Conservation (phyloP, 2,113 vertebrate species). For the Notothenia rossii region DNA sequence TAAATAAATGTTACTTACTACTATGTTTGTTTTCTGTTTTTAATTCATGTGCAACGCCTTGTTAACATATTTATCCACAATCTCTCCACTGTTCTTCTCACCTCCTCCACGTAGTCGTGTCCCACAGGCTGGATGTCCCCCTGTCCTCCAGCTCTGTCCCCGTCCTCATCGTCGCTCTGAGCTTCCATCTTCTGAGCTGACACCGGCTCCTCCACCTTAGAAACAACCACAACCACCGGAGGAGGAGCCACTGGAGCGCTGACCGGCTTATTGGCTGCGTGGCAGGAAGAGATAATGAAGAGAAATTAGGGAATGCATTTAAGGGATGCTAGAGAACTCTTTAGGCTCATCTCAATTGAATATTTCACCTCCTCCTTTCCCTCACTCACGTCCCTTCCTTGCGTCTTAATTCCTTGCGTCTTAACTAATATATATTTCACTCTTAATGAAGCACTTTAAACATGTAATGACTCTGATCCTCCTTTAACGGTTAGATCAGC, state of each 20-base stretch:
- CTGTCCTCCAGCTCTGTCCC: constrained; percentile 60
- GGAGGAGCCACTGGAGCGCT: constrained; percentile 35
- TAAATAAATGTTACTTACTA: no score
- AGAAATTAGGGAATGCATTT: background rate
- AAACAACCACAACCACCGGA: constrained; percentile 1
- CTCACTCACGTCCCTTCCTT: no score
- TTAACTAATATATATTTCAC: no score
- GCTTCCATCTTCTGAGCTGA: constrained; percentile 54
- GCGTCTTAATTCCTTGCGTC: no score
- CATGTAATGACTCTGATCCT: no score
- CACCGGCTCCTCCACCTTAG: constrained; percentile 65
- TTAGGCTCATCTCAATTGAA: no score
- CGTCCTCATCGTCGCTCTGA: constrained; percentile 69
- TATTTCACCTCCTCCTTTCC: no score
- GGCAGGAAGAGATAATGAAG: constrained; percentile 2
- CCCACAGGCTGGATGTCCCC: constrained; percentile 83
- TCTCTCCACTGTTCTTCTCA: constrained; percentile 25
- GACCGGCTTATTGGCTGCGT: constrained; percentile 71
- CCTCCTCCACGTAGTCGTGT: constrained; percentile 85
- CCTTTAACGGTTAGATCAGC: no score
- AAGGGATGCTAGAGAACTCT: background rate
- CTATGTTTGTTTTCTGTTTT: no score
- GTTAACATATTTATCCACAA: no score
- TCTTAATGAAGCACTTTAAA: no score
- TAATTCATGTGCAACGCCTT: no score